phyloP scores from a whole-genome alignment of 2,797 vertebrate species.

The Notamacropus eugenii region DNA sequence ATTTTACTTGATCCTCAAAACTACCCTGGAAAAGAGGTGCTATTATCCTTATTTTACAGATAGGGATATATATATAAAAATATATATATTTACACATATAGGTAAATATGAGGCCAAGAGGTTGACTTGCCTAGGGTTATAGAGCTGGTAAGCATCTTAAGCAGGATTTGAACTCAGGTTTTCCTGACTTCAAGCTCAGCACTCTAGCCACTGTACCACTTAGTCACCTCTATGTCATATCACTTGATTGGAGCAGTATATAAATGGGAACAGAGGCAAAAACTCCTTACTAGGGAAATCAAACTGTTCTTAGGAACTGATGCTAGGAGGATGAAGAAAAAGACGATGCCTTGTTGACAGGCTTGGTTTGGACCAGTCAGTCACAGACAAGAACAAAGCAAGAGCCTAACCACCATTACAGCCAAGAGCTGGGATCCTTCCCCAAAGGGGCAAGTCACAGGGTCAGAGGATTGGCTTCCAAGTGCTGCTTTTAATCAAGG shows the following conservation, averaged over 20 bases:
- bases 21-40: not conserved
- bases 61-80: not conserved
- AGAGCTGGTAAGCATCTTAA: not conserved
- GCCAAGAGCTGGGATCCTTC: not conserved
- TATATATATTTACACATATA: not conserved
- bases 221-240: not conserved
- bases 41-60: not conserved
- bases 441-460: not conserved
- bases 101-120: not conserved
- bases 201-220: not conserved
- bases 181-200: not conserved
- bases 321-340: not conserved
- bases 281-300: not conserved
- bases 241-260: not conserved
- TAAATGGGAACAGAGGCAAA: not conserved
- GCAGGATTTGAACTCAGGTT: not conserved
- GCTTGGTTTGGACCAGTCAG: not conserved
- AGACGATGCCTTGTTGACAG: not conserved
- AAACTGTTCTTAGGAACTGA: not conserved
- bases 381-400: not conserved
- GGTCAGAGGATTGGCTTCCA: not conserved
- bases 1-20: not conserved
- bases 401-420: not conserved
- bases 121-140: not conserved
- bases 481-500: not conserved